Evolutionary conservation across 2,797 vertebrate genomes (phyloP), one percentile per base, ranked within the genome.

Genomic region (Carapus acus): DNA sequence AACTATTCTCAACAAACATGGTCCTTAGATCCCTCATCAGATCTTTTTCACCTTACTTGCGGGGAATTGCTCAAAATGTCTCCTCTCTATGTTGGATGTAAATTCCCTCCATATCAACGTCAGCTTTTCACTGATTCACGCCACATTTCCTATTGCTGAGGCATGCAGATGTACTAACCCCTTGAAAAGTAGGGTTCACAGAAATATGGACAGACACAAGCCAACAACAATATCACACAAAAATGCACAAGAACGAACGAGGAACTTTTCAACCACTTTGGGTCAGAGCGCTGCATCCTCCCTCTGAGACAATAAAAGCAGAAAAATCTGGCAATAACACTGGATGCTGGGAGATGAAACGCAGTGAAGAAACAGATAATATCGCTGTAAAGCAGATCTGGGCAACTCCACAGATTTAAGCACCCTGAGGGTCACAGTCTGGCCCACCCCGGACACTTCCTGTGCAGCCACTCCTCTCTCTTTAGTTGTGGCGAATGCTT

Each of bases 361-460:
- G n/a, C 19, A 39, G 18, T 15, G 16, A n/a, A n/a, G n/a, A n/a
- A 13, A 24, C 24, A 65, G 83, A 87, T 85, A 76, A 47, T 71
- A 85, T 85, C 80, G 40, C 40, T 71, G 58, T 64, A 40, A 60
- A 76, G 49, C 54, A 65, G 53, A 78, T 81, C 50, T 62, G 51
- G 73, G 58, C 36, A 44, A 37, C 46, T 79, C 76, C 83, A 67
- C 42, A 21, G 71, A 65, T 60, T 48, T 29, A 58, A 57, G 67
- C 71, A 70, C 73, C 68, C 73, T 45, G 51, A 53, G 65, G 57
- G 70, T 54, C 23, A 4, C 48, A 49, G 70, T 27, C 63, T 33
- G 69, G 70, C 77, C 78, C 83, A 82, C 78, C 81, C 80, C 69
- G 66, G 73, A 61, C 67, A 78, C 77, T 83, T 85, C 81, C 83